Conservation (phyloP, 2,888 invertebrate genomes). For the Cerastis rubricosa region DNA sequence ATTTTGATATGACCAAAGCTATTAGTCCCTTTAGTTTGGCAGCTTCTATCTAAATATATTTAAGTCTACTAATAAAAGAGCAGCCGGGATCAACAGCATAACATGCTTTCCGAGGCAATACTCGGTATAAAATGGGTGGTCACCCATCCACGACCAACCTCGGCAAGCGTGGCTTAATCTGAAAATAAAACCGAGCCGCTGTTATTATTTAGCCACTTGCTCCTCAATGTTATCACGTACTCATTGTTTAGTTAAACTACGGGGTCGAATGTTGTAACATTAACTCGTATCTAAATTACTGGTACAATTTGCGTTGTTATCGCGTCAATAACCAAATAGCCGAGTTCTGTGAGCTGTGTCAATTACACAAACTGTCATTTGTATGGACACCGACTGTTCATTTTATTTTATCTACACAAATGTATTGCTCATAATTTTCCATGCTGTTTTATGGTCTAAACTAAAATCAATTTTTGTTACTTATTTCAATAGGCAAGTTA, state of each 20-base stretch:
- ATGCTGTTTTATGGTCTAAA: not conserved
- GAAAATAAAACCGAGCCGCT: too few species aligned
- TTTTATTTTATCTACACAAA: constrained; percentile 33
- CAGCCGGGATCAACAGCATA: too few species aligned
- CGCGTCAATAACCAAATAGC: constrained; percentile 28
- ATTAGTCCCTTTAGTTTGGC: not conserved
- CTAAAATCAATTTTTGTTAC: not conserved
- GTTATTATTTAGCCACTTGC: too few species aligned
- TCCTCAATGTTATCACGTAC: not conserved
- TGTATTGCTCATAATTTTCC: not conserved
- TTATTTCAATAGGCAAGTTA: not conserved
- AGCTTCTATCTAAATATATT: too few species aligned
- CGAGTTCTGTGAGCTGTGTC: constrained; percentile 37
- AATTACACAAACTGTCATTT: constrained; percentile 39
- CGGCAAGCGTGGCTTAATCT: too few species aligned
- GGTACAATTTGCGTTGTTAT: constrained; percentile 33
- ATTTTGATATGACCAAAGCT: not conserved
- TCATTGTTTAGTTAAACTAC: constrained; percentile 15
- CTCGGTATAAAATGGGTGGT: too few species aligned
- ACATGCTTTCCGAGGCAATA: too few species aligned
- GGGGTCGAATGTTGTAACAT: constrained; percentile 10
- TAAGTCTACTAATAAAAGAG: too few species aligned
- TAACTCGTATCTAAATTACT: constrained; percentile 34
- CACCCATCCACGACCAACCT: too few species aligned
- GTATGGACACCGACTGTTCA: constrained; percentile 18